Evolutionary conservation across 2,113 vertebrate species (phyloP), one percentile per base, ranked within the genome.

Genomic region (Sclerurus mexicanus): DNA sequence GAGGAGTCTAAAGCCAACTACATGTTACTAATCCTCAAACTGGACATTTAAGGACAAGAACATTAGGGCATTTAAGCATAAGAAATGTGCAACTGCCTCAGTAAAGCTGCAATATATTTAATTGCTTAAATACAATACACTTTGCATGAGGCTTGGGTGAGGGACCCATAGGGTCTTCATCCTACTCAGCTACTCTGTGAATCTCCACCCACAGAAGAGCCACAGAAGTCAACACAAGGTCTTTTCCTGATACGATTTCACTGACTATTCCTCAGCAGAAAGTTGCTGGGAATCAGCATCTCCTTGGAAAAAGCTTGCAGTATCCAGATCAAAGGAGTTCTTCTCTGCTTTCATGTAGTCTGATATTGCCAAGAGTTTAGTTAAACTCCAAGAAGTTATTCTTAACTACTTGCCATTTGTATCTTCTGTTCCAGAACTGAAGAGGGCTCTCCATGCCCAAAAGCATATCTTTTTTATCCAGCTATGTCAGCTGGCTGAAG

Each of bases 241-340:
- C 52, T 90, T 86, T 50, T 80, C 64, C 58, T 56, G 30, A 60
- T 50, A 55, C 49, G 14, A 42, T 42, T 42, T 42, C 19, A 18
- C 33, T 33, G 33, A 52, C 50, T 37, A 19, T 7, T 91, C 52
- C 20, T 30, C 66, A 68, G 52, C 22, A 89, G 62, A 67, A 93
- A 72, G 60, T 8, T 78, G n/a, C 60, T 42, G 37, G 40, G 24
- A 23, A 50, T 73, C 55, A 55, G 50, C 60, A 50, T 10, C 25
- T 76, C 31, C 55, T 69, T 69, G 63, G 63, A 83, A 83, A 76
- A 53, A 67, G n/a, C 47, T 87, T 67, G 63, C 33, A 53, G 42
- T 37, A 92, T 25, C 52, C 69, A 85, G 49, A 95, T 91, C 89
- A 93, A 95, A 95, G 74, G 28, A 93, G 24, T 5, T 71, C 21